Conservation (phyloP, 2,888 invertebrate genomes). For the Sepiola atlantica region DNA sequence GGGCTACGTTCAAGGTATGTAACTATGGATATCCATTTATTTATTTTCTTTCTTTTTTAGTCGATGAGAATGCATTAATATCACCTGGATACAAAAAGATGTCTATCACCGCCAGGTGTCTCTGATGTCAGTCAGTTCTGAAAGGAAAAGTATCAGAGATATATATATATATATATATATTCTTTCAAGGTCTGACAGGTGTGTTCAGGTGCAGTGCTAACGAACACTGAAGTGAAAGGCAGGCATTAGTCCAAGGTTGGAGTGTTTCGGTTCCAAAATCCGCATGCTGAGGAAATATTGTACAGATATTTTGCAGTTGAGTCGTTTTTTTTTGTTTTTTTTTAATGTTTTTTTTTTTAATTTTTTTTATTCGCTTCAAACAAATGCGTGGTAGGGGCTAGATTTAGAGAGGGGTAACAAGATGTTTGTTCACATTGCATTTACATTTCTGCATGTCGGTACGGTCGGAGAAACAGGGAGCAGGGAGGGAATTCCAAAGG, state of each 20-base stretch:
- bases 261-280: neutral
- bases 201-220: neutral
- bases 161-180: neutral
- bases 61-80: neutral
- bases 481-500: too few relatives aligned
- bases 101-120: constrained; percentile 32
- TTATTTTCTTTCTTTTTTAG: neutral
- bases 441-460: too few relatives aligned
- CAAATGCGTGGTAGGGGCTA: too few relatives aligned
- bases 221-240: neutral
- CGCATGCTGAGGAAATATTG: neutral
- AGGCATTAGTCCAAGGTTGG: neutral
- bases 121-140: neutral
- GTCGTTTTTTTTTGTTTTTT: too few relatives aligned
- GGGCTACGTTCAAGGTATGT: neutral
- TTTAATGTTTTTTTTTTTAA: too few relatives aligned
- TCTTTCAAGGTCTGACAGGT: neutral
- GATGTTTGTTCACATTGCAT: too few relatives aligned
- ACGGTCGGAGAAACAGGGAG: too few relatives aligned
- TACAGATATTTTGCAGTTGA: neutral
- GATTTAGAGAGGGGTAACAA: too few relatives aligned
- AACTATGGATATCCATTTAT: neutral
- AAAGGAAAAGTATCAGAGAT: constrained; percentile 6
- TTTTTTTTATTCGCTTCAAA: too few relatives aligned
- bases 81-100: neutral